A percentile compares a stretch with the other conserved stretches of the same genome.
These are phyloP conservation scores for Sceliomorpha sp. DNA, from an alignment of 2,888 invertebrate species.

Conservation along the genomic window DNA sequence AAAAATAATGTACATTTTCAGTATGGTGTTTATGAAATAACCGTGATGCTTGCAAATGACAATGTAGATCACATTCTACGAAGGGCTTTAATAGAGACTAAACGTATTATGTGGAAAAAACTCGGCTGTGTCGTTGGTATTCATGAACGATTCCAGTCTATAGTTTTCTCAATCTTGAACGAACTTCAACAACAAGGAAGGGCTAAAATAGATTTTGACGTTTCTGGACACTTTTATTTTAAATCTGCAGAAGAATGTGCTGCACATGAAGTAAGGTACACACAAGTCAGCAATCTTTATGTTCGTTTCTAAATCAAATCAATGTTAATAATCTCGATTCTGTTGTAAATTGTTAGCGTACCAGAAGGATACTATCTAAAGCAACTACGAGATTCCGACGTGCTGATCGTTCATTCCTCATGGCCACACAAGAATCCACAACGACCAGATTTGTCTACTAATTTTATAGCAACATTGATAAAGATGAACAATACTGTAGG, in stretches of 20 bases:
- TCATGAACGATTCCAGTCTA: conserved; percentile 5
- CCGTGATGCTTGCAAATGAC: background rate
- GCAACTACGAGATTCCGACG: conserved; percentile 65
- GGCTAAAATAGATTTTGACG: background rate
- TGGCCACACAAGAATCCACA: conserved; percentile 73
- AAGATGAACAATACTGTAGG: conserved; percentile 75
- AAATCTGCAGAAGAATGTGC: conserved; percentile 17
- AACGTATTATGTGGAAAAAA: background rate
- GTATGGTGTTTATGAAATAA: background rate
- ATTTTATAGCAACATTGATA: conserved; percentile 67
- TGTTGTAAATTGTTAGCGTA: conserved; percentile 72
- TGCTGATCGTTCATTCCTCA: conserved; percentile 65
- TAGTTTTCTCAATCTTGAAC: background rate
- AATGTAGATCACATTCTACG: conserved; percentile 2
- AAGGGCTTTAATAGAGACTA: background rate
- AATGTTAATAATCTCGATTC: background rate
- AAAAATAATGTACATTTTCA: background rate
- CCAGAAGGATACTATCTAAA: conserved; percentile 72
- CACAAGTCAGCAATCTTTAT: background rate
- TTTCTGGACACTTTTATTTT: background rate
- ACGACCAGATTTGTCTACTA: conserved; percentile 59
- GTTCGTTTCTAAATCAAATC: background rate
- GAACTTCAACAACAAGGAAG: background rate
- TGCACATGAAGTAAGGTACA: conserved; percentile 12
- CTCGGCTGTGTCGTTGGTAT: background rate